Evolutionary conservation across 2,888 invertebrate genomes (phyloP).

Genomic region (Polymixis flavicincta): DNA sequence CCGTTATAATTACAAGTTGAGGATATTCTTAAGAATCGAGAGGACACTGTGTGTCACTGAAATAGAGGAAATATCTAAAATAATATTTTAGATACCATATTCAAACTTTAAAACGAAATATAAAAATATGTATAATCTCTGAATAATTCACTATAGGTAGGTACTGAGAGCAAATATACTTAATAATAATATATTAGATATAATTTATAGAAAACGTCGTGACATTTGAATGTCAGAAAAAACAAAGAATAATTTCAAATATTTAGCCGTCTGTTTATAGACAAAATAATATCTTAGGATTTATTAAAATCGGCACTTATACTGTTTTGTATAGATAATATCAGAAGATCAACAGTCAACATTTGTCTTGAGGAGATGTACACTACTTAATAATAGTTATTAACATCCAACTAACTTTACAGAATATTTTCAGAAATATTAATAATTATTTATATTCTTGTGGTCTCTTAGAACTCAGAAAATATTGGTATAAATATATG

Average conservation of each 20-base stretch:
- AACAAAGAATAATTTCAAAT: background rate
- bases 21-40: conserved; percentile 5
- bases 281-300: background rate
- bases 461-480: conserved; percentile 23
- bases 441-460: conserved; percentile 30
- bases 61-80: background rate
- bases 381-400: conserved; percentile 14
- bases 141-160: conserved; percentile 9
- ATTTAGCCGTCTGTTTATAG: background rate
- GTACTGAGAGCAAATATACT: background rate
- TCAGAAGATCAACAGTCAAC: conserved; percentile 75
- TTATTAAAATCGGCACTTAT: conserved; percentile 19
- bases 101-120: background rate
- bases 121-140: conserved; percentile 3
- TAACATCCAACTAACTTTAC: conserved; percentile 39
- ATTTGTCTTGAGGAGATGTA: conserved; percentile 60
- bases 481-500: conserved; percentile 47
- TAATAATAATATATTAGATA: background rate
- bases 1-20: conserved; percentile 29
- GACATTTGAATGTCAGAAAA: conserved; percentile 7
- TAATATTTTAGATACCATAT: background rate
- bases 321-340: conserved; percentile 59
- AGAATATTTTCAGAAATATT: conserved; percentile 26
- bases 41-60: conserved; percentile 1
- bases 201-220: background rate